Conservation (phyloP, 30 jellyfish, hydroid and myxozoan species). For the Aurelia aurita complex sp. Pacific region DNA sequence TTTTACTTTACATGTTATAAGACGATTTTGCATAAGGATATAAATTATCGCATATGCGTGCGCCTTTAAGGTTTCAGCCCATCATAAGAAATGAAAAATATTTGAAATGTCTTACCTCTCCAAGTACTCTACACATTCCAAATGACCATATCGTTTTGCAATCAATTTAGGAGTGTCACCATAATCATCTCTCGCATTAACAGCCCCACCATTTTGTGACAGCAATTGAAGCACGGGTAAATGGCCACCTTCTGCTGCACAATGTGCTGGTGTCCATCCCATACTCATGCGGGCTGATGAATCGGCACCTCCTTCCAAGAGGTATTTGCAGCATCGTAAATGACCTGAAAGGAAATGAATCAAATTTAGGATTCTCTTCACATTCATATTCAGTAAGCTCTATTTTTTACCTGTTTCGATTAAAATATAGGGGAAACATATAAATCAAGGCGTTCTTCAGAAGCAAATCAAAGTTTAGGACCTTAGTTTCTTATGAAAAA, state of each 20-base stretch:
- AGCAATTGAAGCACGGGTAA: constrained; percentile 59
- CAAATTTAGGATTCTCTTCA: too few species aligned
- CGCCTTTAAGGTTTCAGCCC: too few species aligned
- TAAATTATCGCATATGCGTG: too few species aligned
- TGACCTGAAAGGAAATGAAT: constrained; percentile 50
- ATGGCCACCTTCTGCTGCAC: constrained; percentile 94
- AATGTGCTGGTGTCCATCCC: constrained; percentile 96
- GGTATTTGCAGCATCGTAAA: constrained; percentile 72
- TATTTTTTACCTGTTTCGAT: too few species aligned
- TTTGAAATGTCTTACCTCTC: constrained; percentile 38
- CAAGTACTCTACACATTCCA: constrained; percentile 66
- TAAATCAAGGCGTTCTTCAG: too few species aligned
- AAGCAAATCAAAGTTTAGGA: too few species aligned
- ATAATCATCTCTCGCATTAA: constrained; percentile 65
- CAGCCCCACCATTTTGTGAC: constrained; percentile 45
- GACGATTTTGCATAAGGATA: too few species aligned
- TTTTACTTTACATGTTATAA: too few species aligned
- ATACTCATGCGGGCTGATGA: constrained; percentile 75
- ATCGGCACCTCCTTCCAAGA: constrained; percentile 87
- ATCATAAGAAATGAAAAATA: too few species aligned
- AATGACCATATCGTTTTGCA: constrained; percentile 77
- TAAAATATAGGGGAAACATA: too few species aligned
- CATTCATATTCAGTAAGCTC: too few species aligned
- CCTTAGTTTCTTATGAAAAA: too few species aligned
- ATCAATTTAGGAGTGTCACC: constrained; percentile 84